phyloP scores from a whole-genome alignment of 2,113 vertebrate species.

The Jacana jacana region DNA sequence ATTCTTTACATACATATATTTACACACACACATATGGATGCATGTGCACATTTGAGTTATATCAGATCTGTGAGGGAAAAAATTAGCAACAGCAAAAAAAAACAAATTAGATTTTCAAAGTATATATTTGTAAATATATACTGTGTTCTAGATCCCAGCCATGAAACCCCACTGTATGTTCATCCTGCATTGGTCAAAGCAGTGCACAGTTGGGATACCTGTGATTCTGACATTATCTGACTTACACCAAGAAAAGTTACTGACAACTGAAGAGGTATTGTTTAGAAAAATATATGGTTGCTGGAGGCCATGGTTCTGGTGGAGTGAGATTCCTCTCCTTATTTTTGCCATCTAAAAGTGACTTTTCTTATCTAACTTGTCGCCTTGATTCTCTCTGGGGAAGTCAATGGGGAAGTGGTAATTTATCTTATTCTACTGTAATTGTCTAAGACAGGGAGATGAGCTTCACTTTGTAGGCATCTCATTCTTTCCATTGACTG shows the following conservation, averaged over 20 bases:
- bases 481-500: neutral
- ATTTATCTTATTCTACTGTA: slow-evolving; percentile 40
- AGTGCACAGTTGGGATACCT: neutral
- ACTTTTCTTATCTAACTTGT: slow-evolving; percentile 50
- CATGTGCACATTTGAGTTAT: neutral
- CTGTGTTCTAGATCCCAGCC: neutral
- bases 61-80: neutral
- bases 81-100: neutral
- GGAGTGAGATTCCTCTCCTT: slow-evolving; percentile 35
- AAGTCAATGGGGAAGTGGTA: slow-evolving; percentile 2
- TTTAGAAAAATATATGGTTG: slow-evolving; percentile 4
- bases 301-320: slow-evolving; percentile 24
- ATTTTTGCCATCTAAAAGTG: slow-evolving; percentile 10
- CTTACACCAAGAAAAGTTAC: neutral
- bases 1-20: neutral
- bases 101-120: neutral
- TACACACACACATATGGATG: neutral
- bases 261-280: neutral
- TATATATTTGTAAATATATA: neutral
- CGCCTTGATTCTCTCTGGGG: neutral
- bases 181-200: neutral
- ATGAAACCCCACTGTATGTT: neutral
- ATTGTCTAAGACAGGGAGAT: neutral
- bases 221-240: neutral
- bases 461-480: slow-evolving; percentile 1